Evolutionary conservation across 2,113 vertebrate species (phyloP).

Genomic region (Leucosticte australis): DNA sequence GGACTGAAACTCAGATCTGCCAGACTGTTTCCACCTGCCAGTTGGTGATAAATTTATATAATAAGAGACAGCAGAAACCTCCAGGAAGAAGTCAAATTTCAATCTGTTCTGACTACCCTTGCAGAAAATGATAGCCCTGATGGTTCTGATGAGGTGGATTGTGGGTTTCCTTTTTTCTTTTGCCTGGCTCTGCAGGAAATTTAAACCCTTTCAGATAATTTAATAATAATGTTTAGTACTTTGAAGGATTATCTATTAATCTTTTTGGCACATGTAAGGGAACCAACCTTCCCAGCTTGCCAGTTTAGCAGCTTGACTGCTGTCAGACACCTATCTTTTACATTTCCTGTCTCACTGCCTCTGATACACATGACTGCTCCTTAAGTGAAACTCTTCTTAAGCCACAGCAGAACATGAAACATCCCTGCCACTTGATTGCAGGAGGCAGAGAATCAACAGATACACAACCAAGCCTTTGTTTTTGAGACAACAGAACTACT

Average conservation of each 20-base stretch:
- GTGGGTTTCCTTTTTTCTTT: not conserved
- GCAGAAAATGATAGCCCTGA: not conserved
- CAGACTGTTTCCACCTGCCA: not conserved
- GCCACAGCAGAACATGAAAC: not conserved
- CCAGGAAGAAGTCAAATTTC: not conserved
- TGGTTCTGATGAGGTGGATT: not conserved
- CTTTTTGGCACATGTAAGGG: not conserved
- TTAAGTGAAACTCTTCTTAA: not conserved
- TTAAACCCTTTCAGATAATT: not conserved
- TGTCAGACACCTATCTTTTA: not conserved
- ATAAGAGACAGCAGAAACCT: not conserved
- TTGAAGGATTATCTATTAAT: not conserved
- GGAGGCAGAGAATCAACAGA: not conserved
- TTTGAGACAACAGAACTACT: not conserved
- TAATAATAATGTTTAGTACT: not conserved
- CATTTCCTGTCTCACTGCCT: not conserved
- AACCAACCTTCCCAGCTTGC: not conserved
- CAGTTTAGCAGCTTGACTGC: not conserved
- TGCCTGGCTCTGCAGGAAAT: not conserved
- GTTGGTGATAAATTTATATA: not conserved
- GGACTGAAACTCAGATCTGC: not conserved
- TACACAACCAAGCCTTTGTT: not conserved
- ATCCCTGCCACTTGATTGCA: not conserved
- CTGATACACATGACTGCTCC: accelerated
- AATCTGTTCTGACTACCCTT: not conserved